Evolutionary conservation across 2,888 invertebrate genomes (phyloP).

Genomic region (Clusia tigrina): DNA sequence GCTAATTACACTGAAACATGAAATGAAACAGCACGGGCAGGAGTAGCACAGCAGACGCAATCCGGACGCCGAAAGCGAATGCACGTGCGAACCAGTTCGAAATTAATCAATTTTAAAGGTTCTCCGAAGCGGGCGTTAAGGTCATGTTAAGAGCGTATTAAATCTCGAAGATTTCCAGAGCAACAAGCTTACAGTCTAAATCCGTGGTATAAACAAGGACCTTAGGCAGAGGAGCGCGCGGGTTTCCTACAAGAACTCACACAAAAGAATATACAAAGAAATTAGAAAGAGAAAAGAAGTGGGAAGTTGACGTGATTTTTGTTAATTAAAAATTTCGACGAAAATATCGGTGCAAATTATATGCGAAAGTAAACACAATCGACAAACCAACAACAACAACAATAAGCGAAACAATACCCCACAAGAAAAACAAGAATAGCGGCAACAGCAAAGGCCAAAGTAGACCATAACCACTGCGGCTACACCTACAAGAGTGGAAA

Average conservation of each 20-base stretch:
- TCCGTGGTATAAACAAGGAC: neutral
- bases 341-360: slow-evolving; percentile 13
- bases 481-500: neutral
- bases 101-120: slow-evolving; percentile 51
- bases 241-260: slow-evolving; percentile 33
- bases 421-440: neutral
- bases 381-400: neutral
- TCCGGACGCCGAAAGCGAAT: neutral
- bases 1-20: slow-evolving; percentile 55
- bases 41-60: slow-evolving; percentile 22
- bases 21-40: too few species aligned
- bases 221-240: too few species aligned
- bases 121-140: slow-evolving; percentile 2
- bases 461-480: neutral
- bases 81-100: slow-evolving; percentile 17
- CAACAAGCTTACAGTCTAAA: slow-evolving; percentile 22
- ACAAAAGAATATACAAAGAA: slow-evolving; percentile 9
- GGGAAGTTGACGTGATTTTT: slow-evolving; percentile 8
- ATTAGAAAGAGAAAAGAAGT: neutral
- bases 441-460: neutral
- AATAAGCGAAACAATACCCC: neutral
- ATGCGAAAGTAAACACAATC: slow-evolving; percentile 15
- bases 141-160: slow-evolving; percentile 17
- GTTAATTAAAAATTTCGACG: slow-evolving; percentile 23
- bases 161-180: slow-evolving; percentile 35